Percentiles rank a stretch among this genome's conserved stretches.
These are phyloP conservation scores for Pterois miles DNA, from an alignment of 2,797 vertebrate genomes.

Conservation along the genomic window DNA sequence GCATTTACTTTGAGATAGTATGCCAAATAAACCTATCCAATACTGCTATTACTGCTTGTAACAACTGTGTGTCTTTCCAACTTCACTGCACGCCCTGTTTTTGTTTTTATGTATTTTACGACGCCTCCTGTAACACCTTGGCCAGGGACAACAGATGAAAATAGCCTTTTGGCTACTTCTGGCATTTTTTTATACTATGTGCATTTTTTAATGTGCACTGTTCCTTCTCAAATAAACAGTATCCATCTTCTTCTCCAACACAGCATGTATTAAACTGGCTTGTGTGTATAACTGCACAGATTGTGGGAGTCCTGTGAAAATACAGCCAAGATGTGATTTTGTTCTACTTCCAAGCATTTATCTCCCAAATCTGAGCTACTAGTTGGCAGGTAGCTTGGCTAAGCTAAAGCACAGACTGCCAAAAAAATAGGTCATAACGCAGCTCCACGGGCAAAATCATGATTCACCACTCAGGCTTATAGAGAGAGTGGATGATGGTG, in stretches of 20 bases:
- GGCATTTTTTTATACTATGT: no score
- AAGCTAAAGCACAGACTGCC: not conserved
- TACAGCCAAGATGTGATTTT: not conserved
- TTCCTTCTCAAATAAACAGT: no score
- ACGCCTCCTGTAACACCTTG: no score
- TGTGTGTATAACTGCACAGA: not conserved
- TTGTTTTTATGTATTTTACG: no score
- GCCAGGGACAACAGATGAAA: no score
- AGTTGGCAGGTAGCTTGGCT: slow-evolving; percentile 30
- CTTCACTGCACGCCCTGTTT: no score
- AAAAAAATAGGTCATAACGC: slow-evolving; percentile 71
- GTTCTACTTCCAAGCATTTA: not conserved
- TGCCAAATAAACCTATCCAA: not conserved
- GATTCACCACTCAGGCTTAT: slow-evolving; percentile 63
- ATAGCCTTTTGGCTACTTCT: no score
- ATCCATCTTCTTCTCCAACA: not conserved
- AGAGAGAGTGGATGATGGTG: slow-evolving; percentile 50
- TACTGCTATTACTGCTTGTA: no score
- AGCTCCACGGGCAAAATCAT: slow-evolving; percentile 43
- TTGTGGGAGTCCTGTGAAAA: slow-evolving; percentile 4
- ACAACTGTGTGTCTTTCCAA: no score
- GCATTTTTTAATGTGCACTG: no score
- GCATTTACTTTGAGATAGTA: not conserved
- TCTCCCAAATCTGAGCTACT: not conserved
- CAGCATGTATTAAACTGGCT: not conserved